Conservation (phyloP, 2,797 vertebrate species). For the Gymnocypris eckloni region DNA sequence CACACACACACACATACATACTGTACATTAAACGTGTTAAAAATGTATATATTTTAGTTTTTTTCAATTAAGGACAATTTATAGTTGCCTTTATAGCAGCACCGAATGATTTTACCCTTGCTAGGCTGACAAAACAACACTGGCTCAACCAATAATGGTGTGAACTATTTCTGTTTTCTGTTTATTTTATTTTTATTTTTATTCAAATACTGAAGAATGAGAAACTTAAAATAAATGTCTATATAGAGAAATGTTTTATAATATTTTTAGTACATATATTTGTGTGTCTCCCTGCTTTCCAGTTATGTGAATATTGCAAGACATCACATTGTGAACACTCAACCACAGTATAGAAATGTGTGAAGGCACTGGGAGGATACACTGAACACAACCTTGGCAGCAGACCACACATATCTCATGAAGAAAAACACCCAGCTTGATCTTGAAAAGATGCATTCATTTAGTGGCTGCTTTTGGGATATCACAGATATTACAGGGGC, state of each 20-base stretch:
- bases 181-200: neutral
- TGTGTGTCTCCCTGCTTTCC: neutral
- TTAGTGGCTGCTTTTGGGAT: constrained; percentile 54
- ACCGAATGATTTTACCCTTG: neutral
- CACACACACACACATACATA: constrained; percentile 6
- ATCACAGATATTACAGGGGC: constrained; percentile 43
- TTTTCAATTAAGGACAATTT: neutral
- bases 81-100: neutral
- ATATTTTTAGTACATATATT: too few species aligned
- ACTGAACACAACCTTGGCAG: constrained; percentile 32
- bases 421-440: constrained; percentile 22
- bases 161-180: neutral
- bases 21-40: neutral
- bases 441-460: constrained; percentile 56
- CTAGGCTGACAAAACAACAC: neutral
- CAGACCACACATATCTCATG: constrained; percentile 53
- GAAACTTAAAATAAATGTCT: too few species aligned
- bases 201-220: too few species aligned
- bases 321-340: constrained; percentile 22
- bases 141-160: neutral
- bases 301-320: neutral
- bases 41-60: neutral
- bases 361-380: constrained; percentile 4
- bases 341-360: constrained; percentile 10
- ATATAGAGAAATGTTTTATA: too few species aligned